Base-by-base conservation (phyloP, 2,797 vertebrate species). In the Karalla daura region DNA sequence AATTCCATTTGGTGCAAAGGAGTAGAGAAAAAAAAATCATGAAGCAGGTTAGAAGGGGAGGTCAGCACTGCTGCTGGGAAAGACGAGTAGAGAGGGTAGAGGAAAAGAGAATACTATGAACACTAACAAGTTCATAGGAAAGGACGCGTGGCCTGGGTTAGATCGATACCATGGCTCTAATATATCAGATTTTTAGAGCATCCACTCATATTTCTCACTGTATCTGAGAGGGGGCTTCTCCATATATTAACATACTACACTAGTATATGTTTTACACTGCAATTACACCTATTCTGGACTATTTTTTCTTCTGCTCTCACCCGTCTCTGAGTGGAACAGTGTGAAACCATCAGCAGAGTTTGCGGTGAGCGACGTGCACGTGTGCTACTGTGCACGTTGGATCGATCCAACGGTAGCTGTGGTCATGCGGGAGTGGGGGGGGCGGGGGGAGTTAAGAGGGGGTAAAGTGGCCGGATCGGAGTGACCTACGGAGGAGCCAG, bases 371-470 rank as follows among this genome's bases (percentile, higher is more conserved):
- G 5, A 1, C 3, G 2, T 15, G 28, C 13, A 32, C 21, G 28
- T 13, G 9, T 9, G 10, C 27, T 10, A 39, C 15, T 7, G 0
- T 47, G 36, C 36, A 21, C 1, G 2, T 45, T 5, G 18, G 36
- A 54, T 23, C 0, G 0, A n/a, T 39, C 30, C 33, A 59, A 75
- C 17, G 25, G 18, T 39, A 41, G 15, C 21, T 44, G 54, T 70
- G 47, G 43, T 66, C 64, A 78, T 74, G 80, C 78, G 63, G 45
- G 64, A n/a, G n/a, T n/a, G n/a, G n/a, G n/a, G n/a, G n/a, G n/a
- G n/a, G n/a, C n/a, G n/a, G n/a, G n/a, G n/a, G n/a, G n/a, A n/a
- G 41, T 59, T 43, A 64, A 39, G 10, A 60, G 23, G 28, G 44
- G 61, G 58, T 54, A 20, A 24, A 9, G 50, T 32, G 25, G 50